Base-by-base conservation (phyloP, 2,888 invertebrate genomes). In the Hyposoter dolosus region DNA sequence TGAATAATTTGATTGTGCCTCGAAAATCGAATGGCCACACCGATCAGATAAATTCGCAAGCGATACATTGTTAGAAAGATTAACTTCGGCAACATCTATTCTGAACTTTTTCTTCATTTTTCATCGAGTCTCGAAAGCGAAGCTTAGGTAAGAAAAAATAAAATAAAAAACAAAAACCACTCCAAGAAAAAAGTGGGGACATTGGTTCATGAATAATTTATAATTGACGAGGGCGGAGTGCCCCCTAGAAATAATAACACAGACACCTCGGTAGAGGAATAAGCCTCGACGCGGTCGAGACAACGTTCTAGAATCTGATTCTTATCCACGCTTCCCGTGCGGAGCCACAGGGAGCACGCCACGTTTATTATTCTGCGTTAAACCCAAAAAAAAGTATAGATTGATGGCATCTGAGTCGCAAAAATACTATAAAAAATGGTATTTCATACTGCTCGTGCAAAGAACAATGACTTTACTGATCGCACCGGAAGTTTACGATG, bases 241-340 rank as follows among this genome's bases (percentile, higher is more conserved):
- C 47, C 85, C 86, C 83, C 86, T 87, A 88, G 87, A 88, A 88
- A 87, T 90, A 90, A 90, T 89, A 90, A 90, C 86, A 83, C 79
- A 53, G 75, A 82, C 65, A 32, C 78, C 53, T 66, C 63, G 32
- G n/a, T 78, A 74, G 60, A 84, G 71, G 47, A 23, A 35, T 47
- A 45, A 63, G 53, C 66, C 78, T 71, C 63, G 82, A 40, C 40
- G 75, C 63, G 84, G 43, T 43, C 69, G 23, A 53, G 32, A 43
- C 85, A 63, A 65, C 69, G 68, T 17, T 82, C 50, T 43, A 63
- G 78, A 78, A 85, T 82, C 19, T 78, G 85, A 85, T 85, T 82
- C 72, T 82, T 85, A 85, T 85, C 82, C 77, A 74, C 71, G 74
- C 60, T 68, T 53, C 53, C 66, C 82, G 69, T 45, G 72, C 65